Percentiles rank a stretch among this genome's conserved stretches.
phyloP scores from a whole-genome alignment of 2,113 vertebrate species.

The Hipposideros armiger region DNA sequence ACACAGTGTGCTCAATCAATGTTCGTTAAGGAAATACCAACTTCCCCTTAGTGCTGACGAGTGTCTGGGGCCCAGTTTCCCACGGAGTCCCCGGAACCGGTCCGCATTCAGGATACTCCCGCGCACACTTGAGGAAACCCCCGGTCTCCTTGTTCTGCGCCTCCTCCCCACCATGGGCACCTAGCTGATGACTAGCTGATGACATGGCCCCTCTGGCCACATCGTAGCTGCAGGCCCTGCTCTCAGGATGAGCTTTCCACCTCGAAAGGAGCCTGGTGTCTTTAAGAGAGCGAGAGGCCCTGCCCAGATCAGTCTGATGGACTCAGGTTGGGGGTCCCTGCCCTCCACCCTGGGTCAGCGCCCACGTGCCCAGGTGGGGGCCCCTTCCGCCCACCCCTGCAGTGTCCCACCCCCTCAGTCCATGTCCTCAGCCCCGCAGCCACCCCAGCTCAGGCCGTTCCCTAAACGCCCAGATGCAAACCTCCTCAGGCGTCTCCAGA shows the following conservation, averaged over 20 bases:
- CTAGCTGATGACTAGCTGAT: not conserved
- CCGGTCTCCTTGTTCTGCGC: not conserved
- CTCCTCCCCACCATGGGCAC: not conserved
- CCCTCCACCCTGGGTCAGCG: not conserved
- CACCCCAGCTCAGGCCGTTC: not conserved
- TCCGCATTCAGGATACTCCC: rapidly evolving
- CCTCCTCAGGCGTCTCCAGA: not conserved
- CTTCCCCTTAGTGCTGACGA: not conserved
- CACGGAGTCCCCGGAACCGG: not conserved
- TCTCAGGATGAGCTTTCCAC: too few species aligned
- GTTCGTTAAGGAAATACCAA: not conserved
- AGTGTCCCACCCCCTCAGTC: not conserved
- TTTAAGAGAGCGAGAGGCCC: not conserved
- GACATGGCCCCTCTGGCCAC: not conserved
- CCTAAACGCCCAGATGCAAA: not conserved
- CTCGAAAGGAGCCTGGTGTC: not conserved
- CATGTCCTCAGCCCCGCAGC: not conserved
- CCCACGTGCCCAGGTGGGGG: not conserved
- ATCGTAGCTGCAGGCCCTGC: not conserved
- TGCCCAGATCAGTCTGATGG: not conserved
- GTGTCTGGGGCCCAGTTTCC: not conserved
- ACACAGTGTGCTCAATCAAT: not conserved
- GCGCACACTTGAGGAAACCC: too few species aligned
- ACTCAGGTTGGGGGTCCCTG: not conserved
- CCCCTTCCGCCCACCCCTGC: not conserved